Base-by-base conservation (phyloP, 35 echinoderm and acorn worm genomes). In the Chiridota heheva region DNA sequence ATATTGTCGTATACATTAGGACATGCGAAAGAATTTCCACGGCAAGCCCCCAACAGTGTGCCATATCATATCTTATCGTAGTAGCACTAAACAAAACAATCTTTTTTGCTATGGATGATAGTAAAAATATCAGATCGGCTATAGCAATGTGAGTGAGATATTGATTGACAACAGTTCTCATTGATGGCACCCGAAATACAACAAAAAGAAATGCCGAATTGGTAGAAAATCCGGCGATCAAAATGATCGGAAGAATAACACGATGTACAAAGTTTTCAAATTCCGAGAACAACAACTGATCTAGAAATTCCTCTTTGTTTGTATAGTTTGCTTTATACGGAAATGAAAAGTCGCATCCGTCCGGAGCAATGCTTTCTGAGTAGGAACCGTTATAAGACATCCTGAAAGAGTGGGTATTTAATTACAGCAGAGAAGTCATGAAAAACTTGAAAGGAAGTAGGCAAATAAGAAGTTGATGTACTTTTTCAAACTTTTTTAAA, bases 91-190 rank as follows among this genome's bases (percentile, higher is more conserved):
- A 88, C 44, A 68, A 60, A 45, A 78, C 56, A 24, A 88, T 73
- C 37, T 93, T 82, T 43, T 83, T 80, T 20, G 70, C 78, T 16
- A 81, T 82, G 44, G 86, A 57, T 16, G 77, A 63, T 10, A 87
- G 55, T 1, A 93, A 38, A 44, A 93, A 93, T 5, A 88, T 41
- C 18, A 93, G 64, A 71, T 93, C 90, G 15, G 77, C 90, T 25
- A 93, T 42, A 17, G 90, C 84, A 16, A 93, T 81, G 34, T 82
- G 76, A 18, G 81, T 80, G 7, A 93, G 63, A 47, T 93, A 93
- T 25, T 86, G 70, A 40, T 93, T 93, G 16, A 86, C 83, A 7
- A 93, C 77, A 2, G 90, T 93, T 40, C 90, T 58, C 90, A 93
- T 93, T 15, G 69, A 76, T 22, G 63, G 84, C 10, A 93, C 46